These are phyloP conservation scores for Caenorhabditis zanzibari DNA, from an alignment of 2,888 invertebrate species.

Conservation along the genomic window DNA sequence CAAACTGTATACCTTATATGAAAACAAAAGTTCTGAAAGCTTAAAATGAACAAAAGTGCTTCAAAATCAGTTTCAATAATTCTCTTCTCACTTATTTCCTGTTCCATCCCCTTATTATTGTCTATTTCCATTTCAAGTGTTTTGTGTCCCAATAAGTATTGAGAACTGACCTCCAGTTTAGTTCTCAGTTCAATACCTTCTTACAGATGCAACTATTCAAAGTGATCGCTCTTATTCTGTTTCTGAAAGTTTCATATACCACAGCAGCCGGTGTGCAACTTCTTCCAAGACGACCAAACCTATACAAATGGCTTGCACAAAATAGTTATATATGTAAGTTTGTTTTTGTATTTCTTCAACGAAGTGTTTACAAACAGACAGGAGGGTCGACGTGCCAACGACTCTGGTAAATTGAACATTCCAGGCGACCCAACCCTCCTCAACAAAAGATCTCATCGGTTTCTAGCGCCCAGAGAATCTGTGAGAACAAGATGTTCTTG, in stretches of 20 bases:
- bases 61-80: too few species aligned
- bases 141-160: too few species aligned
- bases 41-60: too few species aligned
- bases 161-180: too few species aligned
- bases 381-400: too few species aligned
- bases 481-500: constrained; percentile 35
- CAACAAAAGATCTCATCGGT: constrained; percentile 37
- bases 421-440: constrained; percentile 54
- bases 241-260: background rate
- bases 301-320: constrained; percentile 57
- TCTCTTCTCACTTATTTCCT: too few species aligned
- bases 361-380: background rate
- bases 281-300: constrained; percentile 35
- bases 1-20: too few species aligned
- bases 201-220: constrained; percentile 8
- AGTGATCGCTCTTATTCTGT: constrained; percentile 9
- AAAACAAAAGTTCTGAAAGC: too few species aligned
- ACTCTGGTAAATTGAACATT: background rate
- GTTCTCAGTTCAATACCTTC: background rate
- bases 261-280: background rate
- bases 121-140: too few species aligned
- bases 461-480: constrained; percentile 32
- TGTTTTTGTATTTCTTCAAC: background rate
- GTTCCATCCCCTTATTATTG: too few species aligned
- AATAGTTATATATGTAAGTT: constrained; percentile 64